Conservation (phyloP, 1,140 invertebrate species). For the Leptinotarsa lineolata region DNA sequence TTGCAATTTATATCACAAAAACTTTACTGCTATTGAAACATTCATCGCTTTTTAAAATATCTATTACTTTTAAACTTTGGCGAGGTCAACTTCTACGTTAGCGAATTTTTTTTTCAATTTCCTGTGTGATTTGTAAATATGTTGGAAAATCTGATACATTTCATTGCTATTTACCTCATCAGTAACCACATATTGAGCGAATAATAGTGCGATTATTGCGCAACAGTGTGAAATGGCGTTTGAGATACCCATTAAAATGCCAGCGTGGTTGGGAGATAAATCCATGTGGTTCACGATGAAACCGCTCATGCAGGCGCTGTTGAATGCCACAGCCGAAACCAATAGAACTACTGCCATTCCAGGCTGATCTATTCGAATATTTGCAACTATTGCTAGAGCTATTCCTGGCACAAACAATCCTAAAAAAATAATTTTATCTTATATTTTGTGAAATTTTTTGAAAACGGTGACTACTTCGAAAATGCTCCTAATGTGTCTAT, state of each 20-base stretch:
- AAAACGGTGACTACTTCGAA: too few relatives aligned
- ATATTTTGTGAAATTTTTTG: too few relatives aligned
- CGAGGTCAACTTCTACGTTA: too few relatives aligned
- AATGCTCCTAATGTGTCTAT: too few relatives aligned
- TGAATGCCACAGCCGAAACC: slow-evolving; percentile 72
- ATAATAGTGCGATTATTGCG: slow-evolving; percentile 69
- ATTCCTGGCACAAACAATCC: slow-evolving; percentile 64
- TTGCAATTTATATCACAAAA: too few relatives aligned
- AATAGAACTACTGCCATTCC: slow-evolving; percentile 65
- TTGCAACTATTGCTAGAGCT: slow-evolving; percentile 66
- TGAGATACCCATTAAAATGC: slow-evolving; percentile 74
- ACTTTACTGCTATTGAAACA: too few relatives aligned
- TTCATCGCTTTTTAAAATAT: too few relatives aligned
- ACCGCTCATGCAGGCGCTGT: slow-evolving; percentile 66
- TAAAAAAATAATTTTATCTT: slow-evolving; percentile 36
- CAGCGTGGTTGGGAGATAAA: slow-evolving; percentile 71
- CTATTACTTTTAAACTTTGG: too few relatives aligned
- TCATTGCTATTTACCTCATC: slow-evolving; percentile 60
- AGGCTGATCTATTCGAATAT: slow-evolving; percentile 57
- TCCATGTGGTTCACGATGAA: slow-evolving; percentile 71
- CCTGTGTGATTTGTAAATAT: too few relatives aligned
- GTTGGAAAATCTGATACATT: too few relatives aligned
- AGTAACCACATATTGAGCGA: slow-evolving; percentile 65
- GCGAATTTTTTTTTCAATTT: too few relatives aligned
- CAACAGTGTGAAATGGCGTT: slow-evolving; percentile 75